Evolutionary conservation across 1,140 invertebrate species (phyloP).

Genomic region (Archivesica marissinica): DNA sequence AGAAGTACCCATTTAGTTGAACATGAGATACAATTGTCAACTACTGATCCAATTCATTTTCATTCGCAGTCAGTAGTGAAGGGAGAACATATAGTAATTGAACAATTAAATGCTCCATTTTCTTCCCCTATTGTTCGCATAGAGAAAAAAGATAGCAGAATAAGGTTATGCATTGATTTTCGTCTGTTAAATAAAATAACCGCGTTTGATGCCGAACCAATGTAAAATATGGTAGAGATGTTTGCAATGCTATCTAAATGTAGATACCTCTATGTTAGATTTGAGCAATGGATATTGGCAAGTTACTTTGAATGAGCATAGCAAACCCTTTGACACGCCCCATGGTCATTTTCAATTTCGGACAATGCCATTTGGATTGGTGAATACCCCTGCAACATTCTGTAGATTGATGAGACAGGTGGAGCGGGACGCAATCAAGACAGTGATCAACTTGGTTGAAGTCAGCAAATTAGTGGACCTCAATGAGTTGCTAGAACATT

Average conservation of each 20-base stretch:
- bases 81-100: background rate
- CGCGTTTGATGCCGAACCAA: conserved; percentile 58
- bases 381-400: conserved; percentile 54
- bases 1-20: conserved; percentile 50
- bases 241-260: conserved; percentile 36
- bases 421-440: too few relatives aligned
- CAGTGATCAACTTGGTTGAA: too few relatives aligned
- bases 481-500: too few relatives aligned
- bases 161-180: conserved; percentile 84
- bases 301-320: background rate
- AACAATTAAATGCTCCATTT: conserved; percentile 16
- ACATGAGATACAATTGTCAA: conserved; percentile 57
- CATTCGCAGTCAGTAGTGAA: conserved; percentile 7
- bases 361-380: conserved; percentile 56
- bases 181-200: conserved; percentile 71
- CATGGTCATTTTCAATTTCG: conserved; percentile 25
- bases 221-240: conserved; percentile 61
- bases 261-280: conserved; percentile 51
- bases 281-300: conserved; percentile 65
- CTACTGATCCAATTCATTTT: conserved; percentile 42
- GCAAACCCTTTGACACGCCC: conserved; percentile 36
- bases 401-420: conserved; percentile 52
- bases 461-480: too few relatives aligned
- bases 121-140: conserved; percentile 65
- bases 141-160: conserved; percentile 83